phyloP scores from a whole-genome alignment of 2,797 vertebrate species.

The Poeciliopsis infans region DNA sequence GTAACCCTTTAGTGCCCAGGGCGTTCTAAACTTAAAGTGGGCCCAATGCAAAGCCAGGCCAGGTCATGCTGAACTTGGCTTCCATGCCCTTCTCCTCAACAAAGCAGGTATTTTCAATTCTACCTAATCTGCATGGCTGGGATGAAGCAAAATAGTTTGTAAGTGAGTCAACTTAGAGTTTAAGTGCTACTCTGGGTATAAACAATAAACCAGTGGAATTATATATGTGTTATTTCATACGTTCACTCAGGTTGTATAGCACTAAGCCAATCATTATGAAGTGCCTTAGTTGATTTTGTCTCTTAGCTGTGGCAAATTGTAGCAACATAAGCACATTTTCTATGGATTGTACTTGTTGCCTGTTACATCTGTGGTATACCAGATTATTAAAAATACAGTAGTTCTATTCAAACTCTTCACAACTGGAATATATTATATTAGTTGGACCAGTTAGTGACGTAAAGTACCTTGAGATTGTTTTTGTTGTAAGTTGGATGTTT shows the following conservation, averaged over 20 bases:
- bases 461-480: neutral
- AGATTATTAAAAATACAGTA: neutral
- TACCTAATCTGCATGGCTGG: slow-evolving; percentile 71
- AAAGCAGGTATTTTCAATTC: slow-evolving; percentile 76
- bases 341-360: neutral
- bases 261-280: neutral
- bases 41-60: slow-evolving; percentile 58
- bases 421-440: neutral
- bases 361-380: neutral
- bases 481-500: neutral
- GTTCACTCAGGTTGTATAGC: neutral
- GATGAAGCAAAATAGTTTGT: slow-evolving; percentile 25
- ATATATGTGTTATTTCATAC: neutral
- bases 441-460: neutral
- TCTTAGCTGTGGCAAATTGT: neutral
- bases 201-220: slow-evolving; percentile 30
- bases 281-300: neutral
- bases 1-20: slow-evolving; percentile 84
- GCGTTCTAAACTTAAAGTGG: slow-evolving; percentile 72
- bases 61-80: slow-evolving; percentile 39
- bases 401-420: neutral
- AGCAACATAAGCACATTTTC: neutral
- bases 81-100: slow-evolving; percentile 40
- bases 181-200: slow-evolving; percentile 11
- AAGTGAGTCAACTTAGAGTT: slow-evolving; percentile 26